Percentiles rank a stretch among this genome's conserved stretches.
Conservation (phyloP, 53 echinoderm and acorn worm genomes). For the Mesocentrotus franciscanus region DNA sequence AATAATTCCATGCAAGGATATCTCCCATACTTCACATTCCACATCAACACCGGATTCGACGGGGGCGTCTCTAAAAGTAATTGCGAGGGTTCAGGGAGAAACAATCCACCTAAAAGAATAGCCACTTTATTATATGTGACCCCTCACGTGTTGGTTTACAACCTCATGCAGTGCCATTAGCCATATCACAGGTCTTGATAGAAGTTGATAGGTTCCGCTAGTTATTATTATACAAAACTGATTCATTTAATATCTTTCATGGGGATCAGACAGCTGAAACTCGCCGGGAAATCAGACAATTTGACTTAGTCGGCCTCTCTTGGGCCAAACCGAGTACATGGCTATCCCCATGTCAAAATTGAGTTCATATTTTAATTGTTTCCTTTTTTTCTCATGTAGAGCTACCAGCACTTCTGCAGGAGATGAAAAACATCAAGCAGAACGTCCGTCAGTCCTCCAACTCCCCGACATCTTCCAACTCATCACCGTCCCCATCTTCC, state of each 20-base stretch:
- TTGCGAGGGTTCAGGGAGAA: slow-evolving; percentile 17
- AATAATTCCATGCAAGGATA: slow-evolving; percentile 4
- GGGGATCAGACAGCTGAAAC: slow-evolving; percentile 29
- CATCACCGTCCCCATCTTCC: slow-evolving; percentile 17
- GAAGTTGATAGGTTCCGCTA: slow-evolving; percentile 21
- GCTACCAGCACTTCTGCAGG: slow-evolving; percentile 17
- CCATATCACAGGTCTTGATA: slow-evolving; percentile 16
- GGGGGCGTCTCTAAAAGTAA: neutral
- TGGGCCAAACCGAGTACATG: slow-evolving; percentile 17
- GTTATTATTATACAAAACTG: slow-evolving; percentile 29
- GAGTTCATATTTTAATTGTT: slow-evolving; percentile 15
- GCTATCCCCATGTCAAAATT: slow-evolving; percentile 16
- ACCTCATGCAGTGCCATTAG: slow-evolving; percentile 17
- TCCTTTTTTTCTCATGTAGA: slow-evolving; percentile 16
- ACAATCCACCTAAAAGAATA: slow-evolving; percentile 16
- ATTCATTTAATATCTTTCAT: slow-evolving; percentile 22
- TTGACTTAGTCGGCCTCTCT: slow-evolving; percentile 12
- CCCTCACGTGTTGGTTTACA: slow-evolving; percentile 17
- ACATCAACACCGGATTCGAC: slow-evolving; percentile 17
- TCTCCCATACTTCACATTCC: slow-evolving; percentile 17
- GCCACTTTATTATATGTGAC: slow-evolving; percentile 16
- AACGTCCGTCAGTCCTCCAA: slow-evolving; percentile 6
- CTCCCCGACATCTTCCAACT: slow-evolving; percentile 4
- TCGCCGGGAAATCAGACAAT: slow-evolving; percentile 34
- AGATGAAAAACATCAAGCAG: slow-evolving; percentile 16